Conservation (phyloP, 2,113 vertebrate species). For the Bubo bubo region DNA sequence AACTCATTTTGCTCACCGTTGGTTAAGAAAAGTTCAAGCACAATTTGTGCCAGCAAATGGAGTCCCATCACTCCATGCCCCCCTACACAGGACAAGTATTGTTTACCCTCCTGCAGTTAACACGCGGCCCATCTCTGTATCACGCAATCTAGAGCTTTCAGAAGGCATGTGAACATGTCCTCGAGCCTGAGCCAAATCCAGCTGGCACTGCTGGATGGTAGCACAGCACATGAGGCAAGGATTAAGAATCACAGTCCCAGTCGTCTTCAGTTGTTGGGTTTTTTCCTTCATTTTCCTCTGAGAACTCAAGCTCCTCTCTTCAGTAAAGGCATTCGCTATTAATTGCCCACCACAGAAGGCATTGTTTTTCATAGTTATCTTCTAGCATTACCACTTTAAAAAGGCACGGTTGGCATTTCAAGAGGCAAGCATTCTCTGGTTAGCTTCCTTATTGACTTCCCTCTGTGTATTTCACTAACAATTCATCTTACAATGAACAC, state of each 20-base stretch:
- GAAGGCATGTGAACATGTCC: fast-evolving
- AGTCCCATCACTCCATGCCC: neutral
- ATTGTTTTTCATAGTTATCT: conserved; percentile 8
- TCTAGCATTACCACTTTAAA: conserved; percentile 27
- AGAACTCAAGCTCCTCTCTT: neutral
- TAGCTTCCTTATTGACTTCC: neutral
- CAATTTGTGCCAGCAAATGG: neutral
- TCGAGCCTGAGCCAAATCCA: neutral
- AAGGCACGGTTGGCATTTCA: conserved; percentile 34
- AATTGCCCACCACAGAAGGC: conserved; percentile 6
- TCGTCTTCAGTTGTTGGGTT: neutral
- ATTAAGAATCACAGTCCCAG: neutral
- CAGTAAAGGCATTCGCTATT: neutral
- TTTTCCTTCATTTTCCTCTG: neutral
- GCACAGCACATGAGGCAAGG: neutral
- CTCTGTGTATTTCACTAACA: neutral
- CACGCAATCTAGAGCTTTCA: fast-evolving
- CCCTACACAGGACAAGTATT: neutral
- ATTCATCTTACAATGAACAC: conserved; percentile 29
- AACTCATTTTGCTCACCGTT: neutral
- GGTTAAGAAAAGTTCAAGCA: neutral
- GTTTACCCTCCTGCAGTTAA: neutral
- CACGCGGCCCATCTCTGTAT: neutral
- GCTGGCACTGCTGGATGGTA: neutral
- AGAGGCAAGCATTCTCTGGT: neutral